These are phyloP conservation scores for Argentina silus DNA, from an alignment of 2,797 vertebrate species.

Conservation along the genomic window DNA sequence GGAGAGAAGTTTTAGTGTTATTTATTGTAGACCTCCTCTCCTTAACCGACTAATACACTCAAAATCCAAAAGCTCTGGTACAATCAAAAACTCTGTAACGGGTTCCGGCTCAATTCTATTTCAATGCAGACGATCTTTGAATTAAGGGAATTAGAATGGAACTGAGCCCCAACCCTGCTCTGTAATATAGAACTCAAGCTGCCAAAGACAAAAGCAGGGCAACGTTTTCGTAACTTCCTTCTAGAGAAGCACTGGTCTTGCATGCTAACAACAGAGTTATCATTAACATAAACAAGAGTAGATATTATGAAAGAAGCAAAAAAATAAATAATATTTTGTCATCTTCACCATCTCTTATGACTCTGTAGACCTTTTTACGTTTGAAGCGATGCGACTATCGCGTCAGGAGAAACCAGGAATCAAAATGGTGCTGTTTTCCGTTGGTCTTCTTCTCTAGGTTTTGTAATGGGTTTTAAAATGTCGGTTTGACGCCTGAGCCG, in stretches of 20 bases:
- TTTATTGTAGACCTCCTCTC: conserved; percentile 37
- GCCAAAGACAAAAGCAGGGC: conserved; percentile 68
- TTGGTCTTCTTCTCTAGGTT: conserved; percentile 67
- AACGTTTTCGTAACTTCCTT: conserved; percentile 46
- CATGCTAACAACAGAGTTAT: conserved; percentile 64
- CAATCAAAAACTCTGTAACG: conserved; percentile 51
- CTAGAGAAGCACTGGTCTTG: conserved; percentile 61
- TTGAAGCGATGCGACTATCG: conserved; percentile 55
- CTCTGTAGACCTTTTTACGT: conserved; percentile 69
- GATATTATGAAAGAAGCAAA: conserved; percentile 20
- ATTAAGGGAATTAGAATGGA: conserved; percentile 31
- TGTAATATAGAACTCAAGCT: conserved; percentile 47
- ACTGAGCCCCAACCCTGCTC: conserved; percentile 40
- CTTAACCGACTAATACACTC: conserved; percentile 34
- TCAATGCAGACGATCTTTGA: conserved; percentile 17
- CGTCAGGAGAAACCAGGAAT: conserved; percentile 71
- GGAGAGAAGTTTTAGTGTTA: conserved; percentile 39
- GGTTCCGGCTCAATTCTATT: conserved; percentile 49
- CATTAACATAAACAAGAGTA: conserved; percentile 55
- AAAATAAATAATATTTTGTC: conserved; percentile 57
- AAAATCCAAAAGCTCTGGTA: conserved; percentile 56
- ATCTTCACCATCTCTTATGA: conserved; percentile 36
- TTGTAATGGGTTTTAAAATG: conserved; percentile 51
- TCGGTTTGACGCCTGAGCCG: conserved; percentile 44
- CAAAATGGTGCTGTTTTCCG: conserved; percentile 72